A percentile compares a stretch with the other conserved stretches of the same genome.
phyloP scores from a whole-genome alignment of 2,888 invertebrate species.

The Halictus quadricinctus region DNA sequence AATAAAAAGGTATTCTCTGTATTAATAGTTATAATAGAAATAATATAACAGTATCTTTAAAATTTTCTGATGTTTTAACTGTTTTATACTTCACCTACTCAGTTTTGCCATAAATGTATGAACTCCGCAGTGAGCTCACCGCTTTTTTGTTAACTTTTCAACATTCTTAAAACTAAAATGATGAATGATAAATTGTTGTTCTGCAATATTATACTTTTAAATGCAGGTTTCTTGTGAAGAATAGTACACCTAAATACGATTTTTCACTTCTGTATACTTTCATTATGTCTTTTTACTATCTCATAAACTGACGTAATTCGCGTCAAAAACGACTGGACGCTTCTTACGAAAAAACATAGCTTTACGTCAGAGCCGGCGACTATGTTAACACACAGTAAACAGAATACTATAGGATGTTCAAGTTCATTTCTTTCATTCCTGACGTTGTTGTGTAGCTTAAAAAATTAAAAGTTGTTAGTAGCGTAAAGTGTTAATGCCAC shows the following conservation, averaged over 20 bases:
- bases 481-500: neutral
- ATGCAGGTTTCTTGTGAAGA: neutral
- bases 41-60: neutral
- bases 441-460: neutral
- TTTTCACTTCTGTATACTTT: neutral
- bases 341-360: neutral
- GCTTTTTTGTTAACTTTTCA: neutral
- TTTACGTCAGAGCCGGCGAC: neutral
- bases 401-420: neutral
- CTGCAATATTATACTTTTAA: neutral
- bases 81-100: no score
- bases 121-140: neutral
- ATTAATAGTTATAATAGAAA: no score
- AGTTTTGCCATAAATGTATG: no score
- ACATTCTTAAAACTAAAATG: neutral
- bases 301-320: neutral
- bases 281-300: neutral
- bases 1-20: neutral
- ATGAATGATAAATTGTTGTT: neutral
- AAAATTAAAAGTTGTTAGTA: neutral
- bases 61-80: no score
- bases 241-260: neutral
- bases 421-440: neutral
- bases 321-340: neutral
- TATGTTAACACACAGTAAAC: neutral